Evolutionary conservation across 2,888 invertebrate genomes (phyloP).

Genomic region (Caenorhabditis angaria): DNA sequence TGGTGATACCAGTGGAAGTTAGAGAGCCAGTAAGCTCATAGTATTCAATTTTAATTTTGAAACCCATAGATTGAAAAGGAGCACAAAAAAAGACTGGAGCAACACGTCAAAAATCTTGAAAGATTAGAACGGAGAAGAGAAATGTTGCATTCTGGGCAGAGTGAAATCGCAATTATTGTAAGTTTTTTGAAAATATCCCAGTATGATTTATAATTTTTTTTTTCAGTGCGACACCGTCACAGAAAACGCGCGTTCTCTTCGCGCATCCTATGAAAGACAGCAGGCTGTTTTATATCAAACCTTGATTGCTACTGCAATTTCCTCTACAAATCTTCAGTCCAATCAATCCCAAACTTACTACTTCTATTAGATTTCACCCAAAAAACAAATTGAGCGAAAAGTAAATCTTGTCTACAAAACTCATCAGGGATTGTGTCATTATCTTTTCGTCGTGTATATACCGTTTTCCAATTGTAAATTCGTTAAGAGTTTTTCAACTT

Average conservation of each 20-base stretch:
- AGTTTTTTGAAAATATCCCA: constrained; percentile 7
- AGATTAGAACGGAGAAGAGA: constrained; percentile 24
- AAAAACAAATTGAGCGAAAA: not conserved
- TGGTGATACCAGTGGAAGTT: not conserved
- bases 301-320: constrained; percentile 3
- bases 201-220: not conserved
- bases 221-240: constrained; percentile 41
- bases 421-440: not conserved
- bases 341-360: not conserved
- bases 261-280: constrained; percentile 29
- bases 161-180: constrained; percentile 37
- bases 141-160: constrained; percentile 27
- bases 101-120: constrained; percentile 16
- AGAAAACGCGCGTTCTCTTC: constrained; percentile 26
- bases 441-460: not conserved
- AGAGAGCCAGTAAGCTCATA: no score
- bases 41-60: no score
- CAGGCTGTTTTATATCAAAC: constrained; percentile 21
- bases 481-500: not conserved
- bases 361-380: not conserved
- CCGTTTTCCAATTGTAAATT: not conserved
- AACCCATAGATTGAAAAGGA: constrained; percentile 36
- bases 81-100: constrained; percentile 17
- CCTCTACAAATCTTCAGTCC: not conserved
- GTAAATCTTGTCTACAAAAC: no score